These are phyloP conservation scores for Hetaerina titia DNA, from an alignment of 2,888 invertebrate genomes.

Conservation along the genomic window DNA sequence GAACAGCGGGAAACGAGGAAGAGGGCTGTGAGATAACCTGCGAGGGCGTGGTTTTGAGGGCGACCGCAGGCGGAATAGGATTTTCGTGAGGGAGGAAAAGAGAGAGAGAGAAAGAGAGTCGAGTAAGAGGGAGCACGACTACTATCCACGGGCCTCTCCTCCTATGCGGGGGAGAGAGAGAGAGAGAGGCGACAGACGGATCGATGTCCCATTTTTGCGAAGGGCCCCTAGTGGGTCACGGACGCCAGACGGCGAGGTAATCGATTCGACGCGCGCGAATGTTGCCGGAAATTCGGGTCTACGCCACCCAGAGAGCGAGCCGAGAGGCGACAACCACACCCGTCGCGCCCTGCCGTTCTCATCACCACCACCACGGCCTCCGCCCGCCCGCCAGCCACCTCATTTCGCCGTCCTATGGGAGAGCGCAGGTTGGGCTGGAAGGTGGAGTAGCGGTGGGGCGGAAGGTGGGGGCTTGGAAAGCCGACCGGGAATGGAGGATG, in stretches of 20 bases:
- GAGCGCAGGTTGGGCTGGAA: neutral
- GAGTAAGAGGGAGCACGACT: neutral
- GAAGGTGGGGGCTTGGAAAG: neutral
- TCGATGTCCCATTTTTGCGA: slow-evolving; percentile 64
- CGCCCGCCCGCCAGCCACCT: neutral
- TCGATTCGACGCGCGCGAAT: slow-evolving; percentile 51
- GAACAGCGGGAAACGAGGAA: neutral
- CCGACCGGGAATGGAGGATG: neutral
- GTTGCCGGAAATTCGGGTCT: slow-evolving; percentile 61
- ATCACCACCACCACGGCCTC: neutral
- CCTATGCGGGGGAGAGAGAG: neutral
- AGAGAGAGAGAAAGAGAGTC: neutral
- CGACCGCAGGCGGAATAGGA: slow-evolving; percentile 47
- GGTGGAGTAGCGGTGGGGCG: neutral
- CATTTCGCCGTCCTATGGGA: neutral
- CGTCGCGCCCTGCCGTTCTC: neutral
- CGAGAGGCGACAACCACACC: neutral
- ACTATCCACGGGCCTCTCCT: neutral
- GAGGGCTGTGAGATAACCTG: neutral
- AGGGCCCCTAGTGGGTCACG: slow-evolving; percentile 49
- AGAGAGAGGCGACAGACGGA: neutral
- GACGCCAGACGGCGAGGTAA: slow-evolving; percentile 59
- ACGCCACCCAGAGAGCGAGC: neutral
- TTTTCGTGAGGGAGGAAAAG: neutral
- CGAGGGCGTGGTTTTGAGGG: slow-evolving; percentile 26